Evolutionary conservation across 2,113 vertebrate genomes (phyloP).

Genomic region (Bubo blakistoni): DNA sequence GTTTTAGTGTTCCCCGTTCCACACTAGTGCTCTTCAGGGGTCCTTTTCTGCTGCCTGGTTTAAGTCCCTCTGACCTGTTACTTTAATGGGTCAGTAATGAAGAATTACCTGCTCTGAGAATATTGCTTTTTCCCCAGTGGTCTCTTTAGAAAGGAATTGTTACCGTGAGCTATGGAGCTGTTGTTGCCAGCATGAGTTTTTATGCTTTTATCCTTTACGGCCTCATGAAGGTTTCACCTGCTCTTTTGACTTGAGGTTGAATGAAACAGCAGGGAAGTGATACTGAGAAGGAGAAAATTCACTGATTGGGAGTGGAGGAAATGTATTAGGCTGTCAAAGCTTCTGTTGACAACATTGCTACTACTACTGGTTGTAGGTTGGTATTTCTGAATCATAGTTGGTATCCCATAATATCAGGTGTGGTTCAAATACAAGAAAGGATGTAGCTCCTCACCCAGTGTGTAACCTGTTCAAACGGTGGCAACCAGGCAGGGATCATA

Average conservation of each 20-base stretch:
- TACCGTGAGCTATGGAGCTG: neutral
- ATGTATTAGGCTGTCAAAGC: neutral
- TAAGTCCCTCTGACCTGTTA: neutral
- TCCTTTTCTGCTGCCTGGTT: neutral
- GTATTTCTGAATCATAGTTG: neutral
- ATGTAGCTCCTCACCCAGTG: neutral
- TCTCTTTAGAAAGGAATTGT: neutral
- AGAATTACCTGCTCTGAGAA: neutral
- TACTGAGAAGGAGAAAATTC: neutral
- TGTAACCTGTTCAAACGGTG: neutral
- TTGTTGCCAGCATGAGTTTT: neutral
- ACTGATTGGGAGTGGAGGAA: neutral
- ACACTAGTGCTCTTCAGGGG: neutral
- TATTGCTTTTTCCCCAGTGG: neutral
- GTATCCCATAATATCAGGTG: neutral
- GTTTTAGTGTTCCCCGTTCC: neutral
- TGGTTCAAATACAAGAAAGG: neutral
- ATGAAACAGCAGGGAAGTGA: neutral
- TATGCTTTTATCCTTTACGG: neutral
- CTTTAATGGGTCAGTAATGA: neutral
- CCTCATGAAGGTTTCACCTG: neutral
- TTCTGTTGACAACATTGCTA: neutral
- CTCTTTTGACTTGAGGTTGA: neutral
- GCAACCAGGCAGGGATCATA: neutral
- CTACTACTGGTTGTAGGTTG: neutral